Percentiles rank a stretch among this genome's conserved stretches.
Evolutionary conservation across 2,113 vertebrate genomes (phyloP).

Genomic region (Camelus dromedarius): DNA sequence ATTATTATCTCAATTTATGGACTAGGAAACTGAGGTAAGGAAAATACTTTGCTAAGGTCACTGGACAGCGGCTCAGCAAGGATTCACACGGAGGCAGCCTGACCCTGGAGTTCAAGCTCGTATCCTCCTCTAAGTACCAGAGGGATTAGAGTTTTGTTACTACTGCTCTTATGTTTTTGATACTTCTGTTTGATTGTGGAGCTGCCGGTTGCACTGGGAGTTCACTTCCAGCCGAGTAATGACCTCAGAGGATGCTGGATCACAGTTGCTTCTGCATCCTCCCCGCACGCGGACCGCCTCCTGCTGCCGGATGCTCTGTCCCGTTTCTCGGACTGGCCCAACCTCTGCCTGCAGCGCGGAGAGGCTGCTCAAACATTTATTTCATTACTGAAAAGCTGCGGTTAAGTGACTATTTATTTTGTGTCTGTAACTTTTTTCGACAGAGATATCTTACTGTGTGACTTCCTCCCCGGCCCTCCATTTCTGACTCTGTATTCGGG

Average conservation of each 20-base stretch:
- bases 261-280: neutral
- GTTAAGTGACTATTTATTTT: neutral
- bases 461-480: neutral
- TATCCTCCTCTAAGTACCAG: neutral
- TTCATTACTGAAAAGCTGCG: neutral
- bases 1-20: neutral
- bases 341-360: accelerated
- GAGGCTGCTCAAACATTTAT: neutral
- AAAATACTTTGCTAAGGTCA: neutral
- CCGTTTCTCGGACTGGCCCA: neutral
- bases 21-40: neutral
- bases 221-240: slow-evolving; percentile 29
- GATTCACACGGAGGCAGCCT: slow-evolving; percentile 21
- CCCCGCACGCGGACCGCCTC: neutral
- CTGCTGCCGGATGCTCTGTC: accelerated
- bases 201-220: slow-evolving; percentile 54
- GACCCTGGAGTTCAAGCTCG: slow-evolving; percentile 25
- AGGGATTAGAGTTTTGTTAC: slow-evolving; percentile 52
- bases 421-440: neutral
- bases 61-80: neutral
- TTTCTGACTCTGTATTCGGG: neutral
- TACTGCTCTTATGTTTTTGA: slow-evolving; percentile 50
- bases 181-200: slow-evolving; percentile 53
- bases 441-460: too few relatives aligned
- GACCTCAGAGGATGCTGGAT: neutral